A percentile compares a stretch with the other conserved stretches of the same genome.
These are phyloP conservation scores for Thecophora atra DNA, from an alignment of 2,888 invertebrate genomes.

Conservation along the genomic window DNA sequence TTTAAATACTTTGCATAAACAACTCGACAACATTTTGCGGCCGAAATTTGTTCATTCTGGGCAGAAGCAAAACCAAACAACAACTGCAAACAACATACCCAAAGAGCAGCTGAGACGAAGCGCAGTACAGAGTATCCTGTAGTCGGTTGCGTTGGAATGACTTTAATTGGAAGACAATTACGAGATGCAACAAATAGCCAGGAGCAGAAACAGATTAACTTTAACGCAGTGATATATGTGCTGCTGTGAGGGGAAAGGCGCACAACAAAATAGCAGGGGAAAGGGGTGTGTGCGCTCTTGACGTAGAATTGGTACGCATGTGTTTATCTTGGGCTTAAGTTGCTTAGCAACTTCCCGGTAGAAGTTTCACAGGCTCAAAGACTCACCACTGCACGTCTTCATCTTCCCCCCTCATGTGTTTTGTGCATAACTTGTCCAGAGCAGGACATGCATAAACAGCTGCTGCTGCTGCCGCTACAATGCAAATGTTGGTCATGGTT, in stretches of 20 bases:
- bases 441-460: not conserved
- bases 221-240: not conserved
- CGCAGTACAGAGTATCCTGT: not conserved
- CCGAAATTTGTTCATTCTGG: too few relatives aligned
- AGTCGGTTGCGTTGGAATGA: slow-evolving; percentile 3
- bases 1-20: not conserved
- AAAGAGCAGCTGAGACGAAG: not conserved
- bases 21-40: not conserved
- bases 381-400: not conserved
- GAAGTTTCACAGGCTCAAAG: not conserved
- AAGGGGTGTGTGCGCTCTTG: not conserved
- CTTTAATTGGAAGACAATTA: slow-evolving; percentile 34
- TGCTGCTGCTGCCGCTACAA: not conserved
- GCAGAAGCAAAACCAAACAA: not conserved
- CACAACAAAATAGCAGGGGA: too few relatives aligned
- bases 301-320: not conserved
- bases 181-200: slow-evolving; percentile 3
- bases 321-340: slow-evolving; percentile 15
- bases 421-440: not conserved
- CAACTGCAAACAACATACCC: not conserved
- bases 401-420: too few relatives aligned
- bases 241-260: not conserved
- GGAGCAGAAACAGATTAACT: not conserved
- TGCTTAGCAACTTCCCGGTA: not conserved
- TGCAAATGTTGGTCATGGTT: slow-evolving; percentile 28